A percentile compares a stretch with the other conserved stretches of the same genome.
phyloP scores from a whole-genome alignment of 2,797 vertebrate genomes.

The Lemur catta region DNA sequence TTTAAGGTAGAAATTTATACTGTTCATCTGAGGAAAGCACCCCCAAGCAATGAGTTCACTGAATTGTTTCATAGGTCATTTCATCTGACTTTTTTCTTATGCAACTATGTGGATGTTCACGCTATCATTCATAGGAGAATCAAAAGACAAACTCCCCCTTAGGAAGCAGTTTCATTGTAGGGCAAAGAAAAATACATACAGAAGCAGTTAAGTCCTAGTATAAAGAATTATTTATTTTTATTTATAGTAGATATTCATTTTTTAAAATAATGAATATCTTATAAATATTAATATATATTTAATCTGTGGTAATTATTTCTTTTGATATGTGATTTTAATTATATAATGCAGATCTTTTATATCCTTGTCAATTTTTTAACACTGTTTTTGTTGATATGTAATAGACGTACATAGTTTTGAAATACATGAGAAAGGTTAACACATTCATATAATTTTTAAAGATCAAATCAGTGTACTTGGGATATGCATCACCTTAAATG shows the following conservation, averaged over 20 bases:
- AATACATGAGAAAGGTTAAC: not conserved
- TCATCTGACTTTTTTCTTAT: not conserved
- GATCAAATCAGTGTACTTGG: no score
- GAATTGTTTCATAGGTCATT: not conserved
- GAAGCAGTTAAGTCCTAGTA: not conserved
- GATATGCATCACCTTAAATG: no score
- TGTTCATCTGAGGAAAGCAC: not conserved
- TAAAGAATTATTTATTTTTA: not conserved
- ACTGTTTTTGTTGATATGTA: not conserved
- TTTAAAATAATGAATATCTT: not conserved
- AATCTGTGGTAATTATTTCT: not conserved
- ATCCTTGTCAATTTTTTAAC: not conserved
- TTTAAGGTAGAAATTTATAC: not conserved
- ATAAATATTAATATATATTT: not conserved
- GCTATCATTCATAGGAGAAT: not conserved
- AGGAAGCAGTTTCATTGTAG: not conserved
- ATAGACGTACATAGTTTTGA: not conserved
- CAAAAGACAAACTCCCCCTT: not conserved
- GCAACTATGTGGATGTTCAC: not conserved
- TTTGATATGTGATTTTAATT: not conserved
- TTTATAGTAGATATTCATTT: not conserved
- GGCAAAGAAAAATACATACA: not conserved
- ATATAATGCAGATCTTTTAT: not conserved
- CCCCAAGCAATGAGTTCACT: not conserved
- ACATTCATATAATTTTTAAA: no score